A percentile compares a stretch with the other conserved stretches of the same genome.
Conservation (phyloP, 2,888 invertebrate genomes). For the Pandemis heparana region DNA sequence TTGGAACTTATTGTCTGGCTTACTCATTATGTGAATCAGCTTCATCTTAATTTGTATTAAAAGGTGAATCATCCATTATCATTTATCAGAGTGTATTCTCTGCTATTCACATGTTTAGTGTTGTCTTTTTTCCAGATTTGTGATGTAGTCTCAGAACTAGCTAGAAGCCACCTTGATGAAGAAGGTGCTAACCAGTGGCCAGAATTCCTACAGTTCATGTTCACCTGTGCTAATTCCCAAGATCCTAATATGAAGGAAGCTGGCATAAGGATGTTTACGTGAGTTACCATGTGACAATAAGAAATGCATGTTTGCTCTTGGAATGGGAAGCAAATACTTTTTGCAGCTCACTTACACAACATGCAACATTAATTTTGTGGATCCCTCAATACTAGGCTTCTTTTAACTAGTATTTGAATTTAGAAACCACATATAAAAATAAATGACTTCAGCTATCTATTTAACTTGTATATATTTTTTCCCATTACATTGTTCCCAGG, state of each 20-base stretch:
- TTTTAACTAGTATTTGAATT: slow-evolving; percentile 30
- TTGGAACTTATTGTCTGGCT: slow-evolving; percentile 8
- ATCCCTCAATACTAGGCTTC: slow-evolving; percentile 34
- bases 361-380: slow-evolving; percentile 38
- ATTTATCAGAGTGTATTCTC: slow-evolving; percentile 3
- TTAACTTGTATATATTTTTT: too few species aligned
- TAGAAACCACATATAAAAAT: slow-evolving; percentile 7
- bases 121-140: slow-evolving; percentile 85
- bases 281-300: slow-evolving; percentile 60
- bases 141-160: slow-evolving; percentile 98
- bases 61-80: slow-evolving; percentile 13
- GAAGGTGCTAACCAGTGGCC: slow-evolving; percentile 99
- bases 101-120: slow-evolving; percentile 11
- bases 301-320: not conserved
- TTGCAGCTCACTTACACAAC: slow-evolving; percentile 12
- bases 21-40: slow-evolving; percentile 25
- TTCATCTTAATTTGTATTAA: not conserved
- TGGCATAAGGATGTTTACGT: slow-evolving; percentile 97
- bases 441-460: not conserved
- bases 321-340: not conserved
- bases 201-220: slow-evolving; percentile 97
- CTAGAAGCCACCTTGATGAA: slow-evolving; percentile 97
- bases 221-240: slow-evolving; percentile 95
- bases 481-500: slow-evolving; percentile 83
- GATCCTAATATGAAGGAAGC: slow-evolving; percentile 95